Evolutionary conservation across 2,113 vertebrate genomes (phyloP).

Genomic region (Mobula birostris): DNA sequence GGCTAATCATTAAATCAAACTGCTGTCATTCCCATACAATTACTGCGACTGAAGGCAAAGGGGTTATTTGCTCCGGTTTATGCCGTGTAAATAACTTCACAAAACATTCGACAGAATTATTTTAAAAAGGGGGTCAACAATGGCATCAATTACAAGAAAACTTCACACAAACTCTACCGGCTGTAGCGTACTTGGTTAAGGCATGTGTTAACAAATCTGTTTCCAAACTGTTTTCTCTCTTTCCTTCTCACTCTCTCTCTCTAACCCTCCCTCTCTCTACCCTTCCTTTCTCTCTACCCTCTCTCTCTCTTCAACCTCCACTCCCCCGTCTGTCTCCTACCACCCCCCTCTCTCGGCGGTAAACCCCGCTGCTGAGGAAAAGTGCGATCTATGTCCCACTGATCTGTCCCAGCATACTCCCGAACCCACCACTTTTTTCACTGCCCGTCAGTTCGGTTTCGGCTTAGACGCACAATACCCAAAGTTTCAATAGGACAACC

Average conservation of each 20-base stretch:
- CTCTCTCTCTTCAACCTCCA: neutral
- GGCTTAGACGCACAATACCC: slow-evolving; percentile 57
- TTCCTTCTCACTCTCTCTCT: no score
- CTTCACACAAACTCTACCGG: slow-evolving; percentile 14
- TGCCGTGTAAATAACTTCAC: slow-evolving; percentile 65
- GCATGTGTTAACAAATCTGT: slow-evolving; percentile 17
- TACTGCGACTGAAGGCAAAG: slow-evolving; percentile 46
- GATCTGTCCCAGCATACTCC: no score
- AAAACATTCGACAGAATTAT: slow-evolving; percentile 50
- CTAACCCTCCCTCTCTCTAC: neutral
- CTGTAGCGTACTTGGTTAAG: neutral
- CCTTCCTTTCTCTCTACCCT: no score
- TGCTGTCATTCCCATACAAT: slow-evolving; percentile 54
- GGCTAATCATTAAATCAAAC: slow-evolving; percentile 66
- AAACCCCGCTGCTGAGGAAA: neutral
- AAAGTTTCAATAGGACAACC: slow-evolving; percentile 64
- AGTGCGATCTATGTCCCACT: neutral
- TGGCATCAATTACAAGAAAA: slow-evolving; percentile 52
- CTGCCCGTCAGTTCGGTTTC: slow-evolving; percentile 41
- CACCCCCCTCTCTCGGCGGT: neutral
- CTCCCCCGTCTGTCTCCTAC: no score
- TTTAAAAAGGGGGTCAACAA: slow-evolving; percentile 48
- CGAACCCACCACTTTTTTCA: neutral
- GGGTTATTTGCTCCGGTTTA: slow-evolving; percentile 53
- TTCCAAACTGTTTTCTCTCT: neutral